Percentiles rank a stretch among this genome's conserved stretches.
These are phyloP conservation scores for Macaca nemestrina DNA, from an alignment of 2,113 vertebrate genomes.

Conservation along the genomic window DNA sequence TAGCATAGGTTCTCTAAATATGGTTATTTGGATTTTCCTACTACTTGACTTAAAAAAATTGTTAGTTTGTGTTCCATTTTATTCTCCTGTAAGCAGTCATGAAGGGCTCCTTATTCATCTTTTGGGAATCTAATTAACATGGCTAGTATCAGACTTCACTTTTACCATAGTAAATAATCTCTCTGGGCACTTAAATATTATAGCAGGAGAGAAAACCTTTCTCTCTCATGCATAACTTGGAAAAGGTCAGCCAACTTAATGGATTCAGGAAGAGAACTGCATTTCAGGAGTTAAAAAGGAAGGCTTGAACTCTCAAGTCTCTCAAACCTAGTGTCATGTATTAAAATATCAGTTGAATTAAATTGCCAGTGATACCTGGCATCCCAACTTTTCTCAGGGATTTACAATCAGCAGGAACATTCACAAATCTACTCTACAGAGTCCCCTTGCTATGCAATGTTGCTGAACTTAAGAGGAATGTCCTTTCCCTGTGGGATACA, in stretches of 20 bases:
- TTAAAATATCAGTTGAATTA: not conserved
- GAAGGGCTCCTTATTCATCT: not conserved
- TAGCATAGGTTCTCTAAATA: not conserved
- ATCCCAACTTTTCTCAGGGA: not conserved
- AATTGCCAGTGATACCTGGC: not conserved
- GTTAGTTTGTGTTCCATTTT: not conserved
- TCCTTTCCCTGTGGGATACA: not conserved
- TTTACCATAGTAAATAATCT: not conserved
- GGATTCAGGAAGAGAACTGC: not conserved
- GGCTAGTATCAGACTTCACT: not conserved
- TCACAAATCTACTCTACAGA: not conserved
- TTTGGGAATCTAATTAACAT: conserved; percentile 19
- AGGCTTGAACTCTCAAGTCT: not conserved
- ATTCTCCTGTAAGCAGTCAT: not conserved
- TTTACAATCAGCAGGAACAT: not conserved
- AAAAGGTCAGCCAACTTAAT: conserved; percentile 32
- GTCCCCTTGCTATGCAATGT: not conserved
- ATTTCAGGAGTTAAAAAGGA: not conserved
- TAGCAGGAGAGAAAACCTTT: not conserved
- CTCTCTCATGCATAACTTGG: not conserved
- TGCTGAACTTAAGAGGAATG: not conserved
- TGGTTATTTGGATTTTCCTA: not conserved
- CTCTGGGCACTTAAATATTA: not conserved
- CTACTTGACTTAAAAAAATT: not conserved
- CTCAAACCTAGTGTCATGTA: not conserved